These are phyloP conservation scores for Hemiscyllium ocellatum DNA, from an alignment of 2,113 vertebrate species.

Conservation along the genomic window DNA sequence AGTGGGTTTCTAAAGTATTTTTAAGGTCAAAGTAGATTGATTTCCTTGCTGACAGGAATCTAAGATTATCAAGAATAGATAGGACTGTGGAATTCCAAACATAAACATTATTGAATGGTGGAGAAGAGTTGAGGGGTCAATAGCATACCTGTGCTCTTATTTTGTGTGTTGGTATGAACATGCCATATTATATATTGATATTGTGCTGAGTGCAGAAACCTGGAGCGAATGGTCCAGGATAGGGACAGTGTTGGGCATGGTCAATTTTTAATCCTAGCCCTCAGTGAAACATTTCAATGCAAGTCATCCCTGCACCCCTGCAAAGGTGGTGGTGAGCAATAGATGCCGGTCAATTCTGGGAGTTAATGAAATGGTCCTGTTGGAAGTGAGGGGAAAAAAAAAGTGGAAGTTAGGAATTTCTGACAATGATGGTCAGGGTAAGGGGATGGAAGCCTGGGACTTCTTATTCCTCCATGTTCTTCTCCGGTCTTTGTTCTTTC, in stretches of 20 bases:
- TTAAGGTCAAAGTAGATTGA: too few relatives aligned
- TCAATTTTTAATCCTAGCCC: neutral
- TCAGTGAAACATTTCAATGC: neutral
- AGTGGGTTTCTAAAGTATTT: too few relatives aligned
- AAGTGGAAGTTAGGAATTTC: neutral
- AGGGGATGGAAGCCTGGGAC: neutral
- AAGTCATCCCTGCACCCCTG: neutral
- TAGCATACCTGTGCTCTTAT: too few relatives aligned
- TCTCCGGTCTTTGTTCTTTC: too few relatives aligned
- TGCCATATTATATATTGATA: neutral
- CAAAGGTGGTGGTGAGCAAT: neutral
- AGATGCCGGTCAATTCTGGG: neutral
- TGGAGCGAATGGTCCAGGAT: neutral
- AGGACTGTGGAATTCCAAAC: too few relatives aligned
- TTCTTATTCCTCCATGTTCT: too few relatives aligned
- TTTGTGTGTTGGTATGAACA: neutral
- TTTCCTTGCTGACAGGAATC: too few relatives aligned
- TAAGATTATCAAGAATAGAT: too few relatives aligned
- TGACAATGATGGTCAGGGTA: neutral
- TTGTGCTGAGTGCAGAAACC: neutral
- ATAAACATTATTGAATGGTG: too few relatives aligned
- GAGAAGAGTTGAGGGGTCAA: too few relatives aligned
- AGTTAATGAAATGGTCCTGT: neutral
- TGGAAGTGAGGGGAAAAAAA: neutral
- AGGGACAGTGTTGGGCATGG: neutral